Percentiles rank a stretch among this genome's conserved stretches.
These are phyloP conservation scores for Erpetoichthys calabaricus DNA, from an alignment of 2,797 vertebrate species.

Conservation along the genomic window DNA sequence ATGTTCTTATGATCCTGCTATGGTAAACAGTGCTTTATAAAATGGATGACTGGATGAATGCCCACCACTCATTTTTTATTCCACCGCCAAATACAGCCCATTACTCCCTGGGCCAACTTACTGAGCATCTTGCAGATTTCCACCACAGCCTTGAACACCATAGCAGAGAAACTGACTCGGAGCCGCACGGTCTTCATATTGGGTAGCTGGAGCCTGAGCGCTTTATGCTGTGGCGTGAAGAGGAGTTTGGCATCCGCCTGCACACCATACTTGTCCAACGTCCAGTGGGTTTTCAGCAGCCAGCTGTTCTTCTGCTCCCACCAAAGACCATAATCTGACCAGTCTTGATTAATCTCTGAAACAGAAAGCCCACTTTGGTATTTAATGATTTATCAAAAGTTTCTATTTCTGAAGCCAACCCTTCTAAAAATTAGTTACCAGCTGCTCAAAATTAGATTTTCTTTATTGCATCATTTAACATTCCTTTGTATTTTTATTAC, in stretches of 20 bases:
- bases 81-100: too few species aligned
- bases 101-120: constrained; percentile 43
- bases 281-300: constrained; percentile 95
- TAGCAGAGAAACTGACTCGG: constrained; percentile 73
- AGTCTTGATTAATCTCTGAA: constrained; percentile 71
- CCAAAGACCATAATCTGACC: constrained; percentile 95
- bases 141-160: constrained; percentile 76
- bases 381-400: neutral
- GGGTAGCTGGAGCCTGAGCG: constrained; percentile 73
- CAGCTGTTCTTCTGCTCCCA: constrained; percentile 88
- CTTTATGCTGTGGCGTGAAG: constrained; percentile 86
- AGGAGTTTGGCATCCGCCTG: constrained; percentile 81
- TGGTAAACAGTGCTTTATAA: too few species aligned
- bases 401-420: too few species aligned
- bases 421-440: too few species aligned
- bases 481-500: too few species aligned
- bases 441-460: too few species aligned
- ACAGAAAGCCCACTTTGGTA: neutral
- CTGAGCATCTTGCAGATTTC: constrained; percentile 83
- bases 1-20: too few species aligned
- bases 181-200: constrained; percentile 77
- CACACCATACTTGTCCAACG: constrained; percentile 85
- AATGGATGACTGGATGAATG: too few species aligned
- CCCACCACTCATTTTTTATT: too few species aligned
- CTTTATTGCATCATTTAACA: too few species aligned